phyloP scores from a whole-genome alignment of 2,797 vertebrate genomes.

The Sebastiscus tertius region DNA sequence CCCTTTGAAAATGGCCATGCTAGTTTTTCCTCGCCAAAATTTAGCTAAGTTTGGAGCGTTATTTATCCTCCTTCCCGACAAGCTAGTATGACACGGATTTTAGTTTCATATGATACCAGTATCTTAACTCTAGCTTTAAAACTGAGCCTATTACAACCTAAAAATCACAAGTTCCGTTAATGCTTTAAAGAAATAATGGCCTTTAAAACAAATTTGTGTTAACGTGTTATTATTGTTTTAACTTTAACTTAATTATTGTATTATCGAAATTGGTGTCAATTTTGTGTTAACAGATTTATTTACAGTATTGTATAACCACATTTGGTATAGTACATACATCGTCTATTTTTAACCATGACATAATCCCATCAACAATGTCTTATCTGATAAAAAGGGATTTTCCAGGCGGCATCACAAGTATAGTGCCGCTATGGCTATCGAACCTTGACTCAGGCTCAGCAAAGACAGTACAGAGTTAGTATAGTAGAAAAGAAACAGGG shows the following conservation, averaged over 20 bases:
- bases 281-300: not conserved
- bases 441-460: not conserved
- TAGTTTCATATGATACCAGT: no score
- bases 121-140: no score
- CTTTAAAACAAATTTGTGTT: no score
- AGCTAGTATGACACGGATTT: no score
- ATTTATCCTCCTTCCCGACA: no score
- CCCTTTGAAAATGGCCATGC: no score
- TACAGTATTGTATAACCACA: not conserved
- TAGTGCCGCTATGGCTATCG: not conserved
- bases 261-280: not conserved
- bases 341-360: not conserved
- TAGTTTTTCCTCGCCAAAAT: no score
- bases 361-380: not conserved
- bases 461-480: slow-evolving; percentile 38
- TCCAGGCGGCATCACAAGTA: not conserved
- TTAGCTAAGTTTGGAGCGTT: no score
- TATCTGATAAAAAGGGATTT: not conserved
- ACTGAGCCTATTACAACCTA: no score
- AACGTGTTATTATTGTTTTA: no score
- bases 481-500: slow-evolving; percentile 29
- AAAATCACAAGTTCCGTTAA: no score
- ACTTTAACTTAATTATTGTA: not conserved
- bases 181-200: no score
- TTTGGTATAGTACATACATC: not conserved